Percentiles rank a stretch among this genome's conserved stretches.
Evolutionary conservation across 53 echinoderm and acorn worm genomes (phyloP).

Genomic region (Patiria pectinifera): DNA sequence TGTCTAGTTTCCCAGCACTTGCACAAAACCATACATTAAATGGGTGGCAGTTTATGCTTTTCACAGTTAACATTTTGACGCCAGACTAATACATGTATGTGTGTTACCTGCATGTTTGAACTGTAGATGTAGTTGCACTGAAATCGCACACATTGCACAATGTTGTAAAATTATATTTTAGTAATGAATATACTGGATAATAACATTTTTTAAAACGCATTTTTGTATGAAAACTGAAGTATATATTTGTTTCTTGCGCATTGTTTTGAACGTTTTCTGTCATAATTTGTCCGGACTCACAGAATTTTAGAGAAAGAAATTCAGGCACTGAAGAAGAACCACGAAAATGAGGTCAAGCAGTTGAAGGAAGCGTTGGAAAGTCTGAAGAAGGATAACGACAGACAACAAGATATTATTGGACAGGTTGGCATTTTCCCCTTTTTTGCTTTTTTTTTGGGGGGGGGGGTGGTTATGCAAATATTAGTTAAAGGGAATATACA

Average conservation of each 20-base stretch:
- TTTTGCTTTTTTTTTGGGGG: not conserved
- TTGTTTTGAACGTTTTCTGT: slow-evolving; percentile 5
- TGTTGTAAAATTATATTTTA: no score
- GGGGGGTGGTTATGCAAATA: not conserved
- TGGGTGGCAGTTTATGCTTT: no score
- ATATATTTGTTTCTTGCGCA: not conserved
- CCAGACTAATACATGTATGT: not conserved
- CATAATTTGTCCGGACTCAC: not conserved
- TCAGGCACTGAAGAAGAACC: slow-evolving; percentile 92
- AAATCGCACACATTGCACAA: no score
- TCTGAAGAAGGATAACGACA: slow-evolving; percentile 86
- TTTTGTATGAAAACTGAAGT: not conserved
- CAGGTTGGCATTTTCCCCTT: slow-evolving; percentile 65
- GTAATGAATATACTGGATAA: no score
- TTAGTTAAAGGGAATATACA: no score
- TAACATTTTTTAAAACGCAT: no score
- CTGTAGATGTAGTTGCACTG: no score
- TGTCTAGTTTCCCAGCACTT: no score
- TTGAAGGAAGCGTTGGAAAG: slow-evolving; percentile 81
- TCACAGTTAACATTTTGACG: no score
- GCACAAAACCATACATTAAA: no score
- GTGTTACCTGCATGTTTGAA: not conserved
- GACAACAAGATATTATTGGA: slow-evolving; percentile 96
- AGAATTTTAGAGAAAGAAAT: slow-evolving; percentile 98
- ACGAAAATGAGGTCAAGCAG: slow-evolving; percentile 87